phyloP scores from a whole-genome alignment of 2,888 invertebrate species.

The Cheilosia impressa region DNA sequence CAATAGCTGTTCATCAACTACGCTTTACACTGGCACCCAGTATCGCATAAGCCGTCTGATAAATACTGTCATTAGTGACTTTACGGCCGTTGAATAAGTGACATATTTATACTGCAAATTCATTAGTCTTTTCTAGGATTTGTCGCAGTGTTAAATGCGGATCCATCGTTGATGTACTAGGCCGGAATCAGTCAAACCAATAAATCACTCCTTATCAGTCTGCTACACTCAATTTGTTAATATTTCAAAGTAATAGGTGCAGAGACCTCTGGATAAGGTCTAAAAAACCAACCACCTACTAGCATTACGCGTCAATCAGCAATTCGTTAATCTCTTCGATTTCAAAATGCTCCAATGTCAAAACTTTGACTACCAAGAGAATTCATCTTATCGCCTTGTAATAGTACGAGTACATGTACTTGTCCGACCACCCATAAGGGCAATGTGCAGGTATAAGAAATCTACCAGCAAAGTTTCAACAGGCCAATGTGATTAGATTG shows the following conservation, averaged over 20 bases:
- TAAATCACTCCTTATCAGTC: neutral
- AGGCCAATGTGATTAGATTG: conserved; percentile 60
- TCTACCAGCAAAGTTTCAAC: conserved; percentile 35
- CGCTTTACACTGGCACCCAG: too few species aligned
- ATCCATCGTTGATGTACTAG: too few species aligned
- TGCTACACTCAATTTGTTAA: neutral
- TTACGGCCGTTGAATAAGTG: too few species aligned
- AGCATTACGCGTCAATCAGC: neutral
- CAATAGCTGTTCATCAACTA: too few species aligned
- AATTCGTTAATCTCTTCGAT: conserved; percentile 32
- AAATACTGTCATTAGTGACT: too few species aligned
- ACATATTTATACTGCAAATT: too few species aligned
- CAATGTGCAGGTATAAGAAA: neutral
- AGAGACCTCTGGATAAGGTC: neutral
- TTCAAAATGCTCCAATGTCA: conserved; percentile 3
- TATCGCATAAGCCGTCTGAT: too few species aligned
- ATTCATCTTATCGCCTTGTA: conserved; percentile 42
- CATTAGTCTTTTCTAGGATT: too few species aligned
- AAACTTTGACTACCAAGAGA: conserved; percentile 25
- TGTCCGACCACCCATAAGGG: neutral
- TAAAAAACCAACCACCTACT: neutral
- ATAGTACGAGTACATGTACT: neutral
- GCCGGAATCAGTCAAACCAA: neutral
- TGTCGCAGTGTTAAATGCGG: too few species aligned
- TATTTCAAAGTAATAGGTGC: neutral